Evolutionary conservation across 2,113 vertebrate genomes (phyloP), one percentile per base, ranked within the genome.

Genomic region (Rafetus swinhoei): DNA sequence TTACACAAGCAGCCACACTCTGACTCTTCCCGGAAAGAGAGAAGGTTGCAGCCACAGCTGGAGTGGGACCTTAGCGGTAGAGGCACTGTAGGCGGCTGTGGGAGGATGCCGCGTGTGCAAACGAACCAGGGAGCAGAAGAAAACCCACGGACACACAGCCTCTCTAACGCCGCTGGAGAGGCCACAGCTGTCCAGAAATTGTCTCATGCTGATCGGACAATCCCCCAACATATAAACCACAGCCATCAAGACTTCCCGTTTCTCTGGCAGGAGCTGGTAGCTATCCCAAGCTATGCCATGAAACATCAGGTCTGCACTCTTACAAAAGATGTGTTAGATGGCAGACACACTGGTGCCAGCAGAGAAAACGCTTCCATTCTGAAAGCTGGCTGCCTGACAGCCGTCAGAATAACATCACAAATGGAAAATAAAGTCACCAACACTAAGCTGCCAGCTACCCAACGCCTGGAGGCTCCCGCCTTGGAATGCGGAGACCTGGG

Each of bases 391-490:
- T 54, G 82, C 88, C 90, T 25, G n/a, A 88, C 74, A 89, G 10
- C 56, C 80, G 85, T 24, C 29, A 0, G 12, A 90, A 35, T 50
- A 77, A 19, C 79, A 74, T 7, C 81, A 80, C 45, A 72, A 62
- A 15, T 32, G 85, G 79, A 94, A 95, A 87, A 72, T 45, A 82
- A 88, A 82, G 12, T 52, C 91, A 60, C 79, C 1, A 5, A 15
- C 57, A 0, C 60, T 80, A 81, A n/a, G 85, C 77, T 90, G 76
- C 79, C 39, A 0, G 89, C 9, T 72, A 56, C 94, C 50, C 83
- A 32, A 88, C 59, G 79, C 84, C 77, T 56, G 45, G 85, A 74
- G 95, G 95, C 86, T 52, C 4, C 65, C 55, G 86, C 19, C 60
- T 83, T 1, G 50, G 29, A 69, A 90, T 16, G 14, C 16, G 45